Percentiles rank a stretch among this genome's conserved stretches.
Evolutionary conservation across 1,140 invertebrate species (phyloP).

Genomic region (Acyrthosiphon pisum): DNA sequence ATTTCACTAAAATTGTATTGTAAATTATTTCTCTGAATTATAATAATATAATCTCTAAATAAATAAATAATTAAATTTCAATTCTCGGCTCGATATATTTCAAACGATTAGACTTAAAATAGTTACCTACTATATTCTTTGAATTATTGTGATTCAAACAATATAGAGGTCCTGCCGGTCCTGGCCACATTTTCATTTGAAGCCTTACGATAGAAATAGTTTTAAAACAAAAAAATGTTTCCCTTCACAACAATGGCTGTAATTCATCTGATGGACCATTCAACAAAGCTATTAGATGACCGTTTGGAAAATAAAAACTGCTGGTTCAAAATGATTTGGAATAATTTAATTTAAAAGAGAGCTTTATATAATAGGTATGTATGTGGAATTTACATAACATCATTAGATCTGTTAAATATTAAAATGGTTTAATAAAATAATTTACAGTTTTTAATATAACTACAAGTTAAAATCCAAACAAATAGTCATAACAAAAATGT

Average conservation of each 20-base stretch:
- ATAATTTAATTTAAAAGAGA: constrained; percentile 12
- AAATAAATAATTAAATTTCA: background rate
- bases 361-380: background rate
- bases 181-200: background rate
- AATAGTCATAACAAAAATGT: background rate
- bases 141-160: constrained; percentile 4
- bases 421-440: background rate
- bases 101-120: background rate
- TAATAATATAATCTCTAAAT: background rate
- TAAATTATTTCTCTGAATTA: background rate
- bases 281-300: constrained; percentile 22
- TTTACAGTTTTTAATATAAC: background rate
- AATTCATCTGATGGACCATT: background rate
- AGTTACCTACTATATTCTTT: background rate
- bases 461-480: background rate
- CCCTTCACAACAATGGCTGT: background rate
- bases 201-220: background rate
- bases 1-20: background rate
- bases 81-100: background rate
- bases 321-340: background rate
- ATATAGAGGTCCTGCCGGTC: background rate
- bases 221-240: background rate
- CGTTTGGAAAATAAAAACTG: constrained; percentile 26
- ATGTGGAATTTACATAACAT: background rate
- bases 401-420: background rate